Percentiles rank a stretch among this genome's conserved stretches.
phyloP scores from a whole-genome alignment of 2,888 invertebrate genomes.

The Zootermopsis nevadensis region DNA sequence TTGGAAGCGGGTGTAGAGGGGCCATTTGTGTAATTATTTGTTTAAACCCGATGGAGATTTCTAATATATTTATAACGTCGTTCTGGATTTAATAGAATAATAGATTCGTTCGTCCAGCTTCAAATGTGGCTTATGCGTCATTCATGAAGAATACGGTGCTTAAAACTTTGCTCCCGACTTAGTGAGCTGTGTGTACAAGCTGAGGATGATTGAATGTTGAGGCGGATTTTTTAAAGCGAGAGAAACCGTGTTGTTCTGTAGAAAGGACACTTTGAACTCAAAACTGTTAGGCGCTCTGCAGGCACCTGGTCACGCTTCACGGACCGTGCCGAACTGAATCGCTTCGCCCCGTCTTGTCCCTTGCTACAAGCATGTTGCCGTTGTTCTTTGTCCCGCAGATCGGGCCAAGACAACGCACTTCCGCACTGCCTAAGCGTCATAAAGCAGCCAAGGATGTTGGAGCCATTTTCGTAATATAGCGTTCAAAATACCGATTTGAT shows the following conservation, averaged over 20 bases:
- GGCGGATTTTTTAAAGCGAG: slow-evolving; percentile 9
- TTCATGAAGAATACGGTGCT: no score
- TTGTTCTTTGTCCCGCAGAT: neutral
- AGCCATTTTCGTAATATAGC: no score
- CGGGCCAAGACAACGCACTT: neutral
- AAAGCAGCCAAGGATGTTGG: no score
- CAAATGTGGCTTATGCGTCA: no score
- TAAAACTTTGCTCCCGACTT: neutral
- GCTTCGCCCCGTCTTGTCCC: neutral
- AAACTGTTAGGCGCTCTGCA: neutral
- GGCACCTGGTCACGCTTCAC: slow-evolving; percentile 25
- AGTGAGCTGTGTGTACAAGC: neutral
- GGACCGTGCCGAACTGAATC: slow-evolving; percentile 19
- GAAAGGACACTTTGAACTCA: slow-evolving; percentile 35
- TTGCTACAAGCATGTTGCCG: neutral
- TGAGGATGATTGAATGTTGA: neutral
- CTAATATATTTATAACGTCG: no score
- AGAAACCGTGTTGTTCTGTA: slow-evolving; percentile 10
- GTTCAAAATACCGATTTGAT: no score
- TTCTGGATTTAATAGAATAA: no score
- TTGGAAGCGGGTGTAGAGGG: no score
- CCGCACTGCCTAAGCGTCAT: slow-evolving; percentile 10
- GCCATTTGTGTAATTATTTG: no score
- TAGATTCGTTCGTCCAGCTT: no score
- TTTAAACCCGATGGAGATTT: no score